Base-by-base conservation (phyloP, 2,888 invertebrate species). In the Scaptomyza polygonia region DNA sequence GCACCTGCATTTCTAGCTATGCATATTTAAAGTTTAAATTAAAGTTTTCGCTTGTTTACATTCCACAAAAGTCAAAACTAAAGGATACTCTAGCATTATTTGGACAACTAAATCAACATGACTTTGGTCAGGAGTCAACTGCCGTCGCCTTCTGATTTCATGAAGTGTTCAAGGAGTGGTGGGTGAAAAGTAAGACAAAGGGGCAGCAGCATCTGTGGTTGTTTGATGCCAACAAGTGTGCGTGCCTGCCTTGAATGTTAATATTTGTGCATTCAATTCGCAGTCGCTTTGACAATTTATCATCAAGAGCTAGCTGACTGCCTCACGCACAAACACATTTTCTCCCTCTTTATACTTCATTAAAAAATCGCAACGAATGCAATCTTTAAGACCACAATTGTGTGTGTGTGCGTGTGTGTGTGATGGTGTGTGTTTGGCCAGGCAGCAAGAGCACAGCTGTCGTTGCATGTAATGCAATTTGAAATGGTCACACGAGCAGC, bases 191-290 rank as follows among this genome's bases (percentile, higher is more conserved):
- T 48, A 32, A 25, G 34, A 36, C 5, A 18, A 16, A 14, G 16
- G 11, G 36, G 25, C 4, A 30, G 34, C 16, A 51, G 30, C 25
- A 25, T 25, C 12, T 42, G 52, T 21, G 48, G 52, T 67, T 68
- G 72, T 52, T 59, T 54, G 36, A 63, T 56, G 81, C 81, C 77
- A 81, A 78, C 81, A 78, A 78, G 79, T 79, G 79, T 74, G 65
- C 67, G 62, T 63, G 70, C 56, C 59, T 67, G 81, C 72, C 76
- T 72, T 84, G 78, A 78, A 81, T 80, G 84, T 84, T 81, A 80
- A 80, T 80, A 84, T 80, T 84, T 80, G 81, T 72, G 68, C 81
- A 80, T 84, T 84, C 80, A 78, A 81, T 80, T 84, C 70, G 59
- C 79, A 65, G 44, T 52, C 72, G 67, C 53, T 63, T 39, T 66